These are phyloP conservation scores for Empidonax alnorum DNA, from an alignment of 2,113 vertebrate species.

Conservation along the genomic window DNA sequence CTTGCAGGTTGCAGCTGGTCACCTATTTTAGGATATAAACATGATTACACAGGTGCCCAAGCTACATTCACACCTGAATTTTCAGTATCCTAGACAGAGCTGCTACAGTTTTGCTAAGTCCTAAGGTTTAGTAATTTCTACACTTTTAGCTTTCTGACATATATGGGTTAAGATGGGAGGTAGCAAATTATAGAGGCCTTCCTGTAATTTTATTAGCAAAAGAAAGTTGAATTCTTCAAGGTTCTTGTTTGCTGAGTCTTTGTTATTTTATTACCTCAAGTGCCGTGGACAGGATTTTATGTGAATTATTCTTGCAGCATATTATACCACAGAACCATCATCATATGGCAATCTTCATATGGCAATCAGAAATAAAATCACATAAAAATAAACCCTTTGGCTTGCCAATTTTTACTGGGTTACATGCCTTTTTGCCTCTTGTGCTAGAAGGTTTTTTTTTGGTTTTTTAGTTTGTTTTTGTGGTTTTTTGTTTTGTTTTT, in stretches of 20 bases:
- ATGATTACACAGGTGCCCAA: background rate
- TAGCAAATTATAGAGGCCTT: conserved; percentile 5
- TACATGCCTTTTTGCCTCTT: conserved; percentile 18
- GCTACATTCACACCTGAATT: background rate
- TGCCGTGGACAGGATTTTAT: conserved; percentile 29
- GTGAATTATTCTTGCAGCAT: conserved; percentile 3
- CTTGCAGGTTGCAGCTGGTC: conserved; percentile 30
- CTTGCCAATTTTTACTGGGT: conserved; percentile 70
- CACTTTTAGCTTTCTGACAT: background rate
- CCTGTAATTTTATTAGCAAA: background rate
- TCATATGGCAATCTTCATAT: conserved; percentile 38
- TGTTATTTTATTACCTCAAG: conserved; percentile 25
- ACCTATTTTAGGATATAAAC: background rate
- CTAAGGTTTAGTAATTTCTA: conserved; percentile 1
- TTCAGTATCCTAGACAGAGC: background rate
- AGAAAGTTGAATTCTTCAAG: conserved; percentile 1
- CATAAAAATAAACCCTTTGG: conserved; percentile 57
- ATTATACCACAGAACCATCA: conserved; percentile 39
- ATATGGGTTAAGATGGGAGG: background rate
- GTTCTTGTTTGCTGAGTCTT: conserved; percentile 27
- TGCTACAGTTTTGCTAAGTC: background rate
- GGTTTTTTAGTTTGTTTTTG: background rate
- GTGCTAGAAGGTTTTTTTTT: background rate
- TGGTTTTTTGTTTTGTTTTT: background rate
- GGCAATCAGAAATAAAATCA: conserved; percentile 57